These are phyloP conservation scores for Sycophaga agraensis DNA, from an alignment of 1,140 invertebrate species.

Conservation along the genomic window DNA sequence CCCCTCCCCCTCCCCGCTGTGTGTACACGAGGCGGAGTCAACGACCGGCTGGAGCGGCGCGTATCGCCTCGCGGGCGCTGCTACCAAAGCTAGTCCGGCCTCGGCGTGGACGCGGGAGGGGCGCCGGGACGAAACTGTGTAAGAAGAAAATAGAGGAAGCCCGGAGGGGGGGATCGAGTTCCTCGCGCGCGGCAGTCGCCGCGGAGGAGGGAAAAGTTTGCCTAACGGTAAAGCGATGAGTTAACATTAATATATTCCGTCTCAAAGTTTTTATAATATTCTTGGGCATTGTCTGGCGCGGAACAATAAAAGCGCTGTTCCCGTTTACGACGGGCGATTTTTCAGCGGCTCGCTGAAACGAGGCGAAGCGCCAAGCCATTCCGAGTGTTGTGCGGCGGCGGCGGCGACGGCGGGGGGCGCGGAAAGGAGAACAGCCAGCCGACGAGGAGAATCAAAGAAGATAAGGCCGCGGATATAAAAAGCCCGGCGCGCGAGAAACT, in stretches of 20 bases:
- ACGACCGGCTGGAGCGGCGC: too few relatives aligned
- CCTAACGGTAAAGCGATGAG: constrained; percentile 57
- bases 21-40: too few relatives aligned
- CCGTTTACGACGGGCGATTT: constrained; percentile 57
- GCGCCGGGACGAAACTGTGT: background rate
- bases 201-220: constrained; percentile 51
- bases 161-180: constrained; percentile 6
- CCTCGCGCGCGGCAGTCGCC: constrained; percentile 26
- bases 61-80: too few relatives aligned
- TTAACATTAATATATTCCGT: constrained; percentile 60
- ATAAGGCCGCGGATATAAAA: constrained; percentile 7
- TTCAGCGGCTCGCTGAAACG: constrained; percentile 54
- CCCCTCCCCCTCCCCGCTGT: too few relatives aligned
- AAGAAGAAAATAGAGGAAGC: constrained; percentile 24
- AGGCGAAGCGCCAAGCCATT: constrained; percentile 39
- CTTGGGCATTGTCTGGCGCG: constrained; percentile 53
- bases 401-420: constrained; percentile 9
- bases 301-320: constrained; percentile 58
- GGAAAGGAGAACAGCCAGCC: constrained; percentile 11
- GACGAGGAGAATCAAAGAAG: constrained; percentile 4
- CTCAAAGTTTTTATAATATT: constrained; percentile 60
- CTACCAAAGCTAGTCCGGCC: too few relatives aligned
- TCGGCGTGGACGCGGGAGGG: too few relatives aligned
- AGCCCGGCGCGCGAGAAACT: constrained; percentile 24
- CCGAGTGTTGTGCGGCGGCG: constrained; percentile 14